Percentiles rank a stretch among this genome's conserved stretches.
Evolutionary conservation across 1,140 invertebrate genomes (phyloP).

Genomic region (Rhagoletis zephyria): DNA sequence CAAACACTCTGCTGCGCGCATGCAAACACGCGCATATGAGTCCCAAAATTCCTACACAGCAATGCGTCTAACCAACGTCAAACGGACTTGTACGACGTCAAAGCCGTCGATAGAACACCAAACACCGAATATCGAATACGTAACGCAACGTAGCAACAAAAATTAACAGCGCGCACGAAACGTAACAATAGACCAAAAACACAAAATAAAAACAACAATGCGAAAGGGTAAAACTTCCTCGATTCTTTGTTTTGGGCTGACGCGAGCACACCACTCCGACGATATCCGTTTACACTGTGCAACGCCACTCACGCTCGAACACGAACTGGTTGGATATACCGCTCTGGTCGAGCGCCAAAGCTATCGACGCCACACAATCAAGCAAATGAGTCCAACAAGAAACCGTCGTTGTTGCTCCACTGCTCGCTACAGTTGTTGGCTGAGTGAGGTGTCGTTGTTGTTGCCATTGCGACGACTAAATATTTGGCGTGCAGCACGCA

Average conservation of each 20-base stretch:
- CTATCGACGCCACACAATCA: constrained; percentile 28
- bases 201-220: background rate
- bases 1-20: background rate
- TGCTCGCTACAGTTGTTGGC: constrained; percentile 6
- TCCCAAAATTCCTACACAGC: background rate
- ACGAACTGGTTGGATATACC: constrained; percentile 55
- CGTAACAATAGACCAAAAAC: background rate
- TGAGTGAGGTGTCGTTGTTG: background rate
- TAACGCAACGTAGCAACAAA: background rate
- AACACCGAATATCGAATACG: no score
- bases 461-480: background rate
- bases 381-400: constrained; percentile 44
- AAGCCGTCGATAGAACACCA: constrained; percentile 24
- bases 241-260: constrained; percentile 10
- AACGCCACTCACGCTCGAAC: constrained; percentile 56
- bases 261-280: background rate
- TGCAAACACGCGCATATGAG: background rate
- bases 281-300: constrained; percentile 51
- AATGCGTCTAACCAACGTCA: background rate
- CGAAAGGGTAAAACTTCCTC: background rate
- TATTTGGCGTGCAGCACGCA: background rate
- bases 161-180: background rate
- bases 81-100: constrained; percentile 39
- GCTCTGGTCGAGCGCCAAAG: constrained; percentile 21
- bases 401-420: background rate